Evolutionary conservation across 2,113 vertebrate species (phyloP).

Genomic region (Synchiropus splendidus): DNA sequence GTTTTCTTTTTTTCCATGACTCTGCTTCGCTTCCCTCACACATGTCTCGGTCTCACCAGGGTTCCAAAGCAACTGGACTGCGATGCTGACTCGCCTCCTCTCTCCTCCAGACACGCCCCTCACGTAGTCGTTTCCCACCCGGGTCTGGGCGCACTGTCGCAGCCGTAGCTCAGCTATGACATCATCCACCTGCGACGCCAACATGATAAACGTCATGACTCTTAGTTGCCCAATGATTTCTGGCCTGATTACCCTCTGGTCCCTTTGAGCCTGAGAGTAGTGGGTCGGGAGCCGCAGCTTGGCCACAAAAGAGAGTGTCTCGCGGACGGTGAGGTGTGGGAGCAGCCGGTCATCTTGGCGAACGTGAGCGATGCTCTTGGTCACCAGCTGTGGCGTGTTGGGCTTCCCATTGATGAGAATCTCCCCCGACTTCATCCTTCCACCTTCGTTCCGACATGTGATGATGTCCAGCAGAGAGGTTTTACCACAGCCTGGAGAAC

Average conservation of each 20-base stretch:
- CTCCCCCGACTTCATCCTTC: conserved; percentile 73
- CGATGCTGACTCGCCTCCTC: conserved; percentile 87
- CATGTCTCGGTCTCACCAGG: conserved; percentile 73
- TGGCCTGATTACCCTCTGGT: conserved; percentile 73
- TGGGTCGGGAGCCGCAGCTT: conserved; percentile 81
- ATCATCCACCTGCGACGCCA: conserved; percentile 76
- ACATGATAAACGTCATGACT: background rate
- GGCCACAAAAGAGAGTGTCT: conserved; percentile 83
- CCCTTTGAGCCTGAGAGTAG: conserved; percentile 79
- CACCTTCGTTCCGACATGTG: conserved; percentile 78
- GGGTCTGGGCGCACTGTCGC: conserved; percentile 85
- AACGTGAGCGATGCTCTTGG: conserved; percentile 83
- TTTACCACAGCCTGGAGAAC: conserved; percentile 74
- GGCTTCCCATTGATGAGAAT: conserved; percentile 77
- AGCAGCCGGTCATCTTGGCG: conserved; percentile 87
- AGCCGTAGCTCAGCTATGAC: conserved; percentile 90
- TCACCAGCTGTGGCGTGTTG: conserved; percentile 75
- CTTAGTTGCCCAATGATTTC: no score
- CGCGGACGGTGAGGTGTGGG: conserved; percentile 84
- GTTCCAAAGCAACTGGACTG: conserved; percentile 93
- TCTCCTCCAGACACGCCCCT: conserved; percentile 87
- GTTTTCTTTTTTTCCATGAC: no score
- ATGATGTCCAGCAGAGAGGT: conserved; percentile 87
- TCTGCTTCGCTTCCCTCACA: no score
- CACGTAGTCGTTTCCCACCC: conserved; percentile 78